Evolutionary conservation across 2,888 invertebrate species (phyloP).

Genomic region (Scaptomyza flava): DNA sequence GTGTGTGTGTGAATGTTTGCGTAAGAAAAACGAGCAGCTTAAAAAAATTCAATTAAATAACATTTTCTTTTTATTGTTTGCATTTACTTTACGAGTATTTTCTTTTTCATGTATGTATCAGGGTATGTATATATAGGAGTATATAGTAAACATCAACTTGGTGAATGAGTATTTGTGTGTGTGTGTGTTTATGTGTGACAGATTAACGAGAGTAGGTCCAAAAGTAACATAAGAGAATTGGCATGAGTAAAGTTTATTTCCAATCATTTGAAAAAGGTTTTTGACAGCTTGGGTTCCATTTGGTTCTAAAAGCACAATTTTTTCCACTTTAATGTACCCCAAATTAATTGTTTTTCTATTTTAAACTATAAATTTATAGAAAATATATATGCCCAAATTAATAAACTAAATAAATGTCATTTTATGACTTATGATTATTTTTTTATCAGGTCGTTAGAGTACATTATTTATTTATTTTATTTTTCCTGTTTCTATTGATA

Average conservation of each 20-base stretch:
- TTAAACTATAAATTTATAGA: too few relatives aligned
- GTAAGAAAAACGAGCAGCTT: conserved; percentile 64
- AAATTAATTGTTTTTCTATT: too few relatives aligned
- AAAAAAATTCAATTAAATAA: conserved; percentile 80
- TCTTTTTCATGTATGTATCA: conserved; percentile 19
- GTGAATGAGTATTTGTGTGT: conserved; percentile 8
- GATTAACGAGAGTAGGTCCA: conserved; percentile 1
- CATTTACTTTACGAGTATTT: conserved; percentile 68
- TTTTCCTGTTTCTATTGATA: too few relatives aligned
- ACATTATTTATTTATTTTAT: too few relatives aligned
- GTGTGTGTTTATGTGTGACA: background rate
- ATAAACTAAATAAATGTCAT: too few relatives aligned
- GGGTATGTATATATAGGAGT: conserved; percentile 14
- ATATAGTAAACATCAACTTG: conserved; percentile 37
- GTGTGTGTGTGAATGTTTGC: conserved; percentile 35
- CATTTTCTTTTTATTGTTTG: conserved; percentile 78
- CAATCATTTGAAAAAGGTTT: background rate
- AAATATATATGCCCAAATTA: too few relatives aligned
- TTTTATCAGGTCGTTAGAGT: too few relatives aligned
- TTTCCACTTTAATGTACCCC: too few relatives aligned
- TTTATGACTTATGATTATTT: too few relatives aligned
- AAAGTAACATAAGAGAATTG: background rate
- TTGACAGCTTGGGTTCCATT: too few relatives aligned
- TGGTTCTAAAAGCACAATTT: too few relatives aligned
- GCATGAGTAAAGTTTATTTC: background rate